phyloP scores from a whole-genome alignment of 2,888 invertebrate species.

The Drosophila birchii region DNA sequence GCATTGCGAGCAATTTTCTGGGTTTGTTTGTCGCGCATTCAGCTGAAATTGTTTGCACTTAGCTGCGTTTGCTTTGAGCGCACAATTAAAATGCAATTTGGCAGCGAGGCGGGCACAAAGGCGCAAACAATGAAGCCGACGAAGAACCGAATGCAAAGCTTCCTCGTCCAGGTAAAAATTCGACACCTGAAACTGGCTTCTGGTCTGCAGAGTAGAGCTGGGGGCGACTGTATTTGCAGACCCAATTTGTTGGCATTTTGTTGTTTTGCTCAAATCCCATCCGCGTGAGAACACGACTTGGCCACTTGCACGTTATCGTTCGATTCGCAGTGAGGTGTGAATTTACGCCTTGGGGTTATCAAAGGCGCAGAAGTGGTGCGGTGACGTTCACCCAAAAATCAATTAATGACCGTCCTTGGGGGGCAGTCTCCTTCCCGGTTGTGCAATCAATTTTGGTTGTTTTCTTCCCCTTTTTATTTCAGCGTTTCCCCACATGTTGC shows the following conservation, averaged over 20 bases:
- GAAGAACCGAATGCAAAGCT: slow-evolving; percentile 24
- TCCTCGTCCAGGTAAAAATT: slow-evolving; percentile 24
- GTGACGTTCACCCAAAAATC: slow-evolving; percentile 39
- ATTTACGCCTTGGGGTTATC: slow-evolving; percentile 2
- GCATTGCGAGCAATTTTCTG: slow-evolving; percentile 44
- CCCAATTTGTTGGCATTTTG: slow-evolving; percentile 17
- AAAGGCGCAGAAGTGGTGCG: background rate
- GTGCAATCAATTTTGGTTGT: slow-evolving; percentile 58
- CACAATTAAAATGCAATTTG: slow-evolving; percentile 78
- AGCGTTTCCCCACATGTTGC: slow-evolving; percentile 41
- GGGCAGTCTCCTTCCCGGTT: background rate
- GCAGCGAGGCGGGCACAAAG: slow-evolving; percentile 48
- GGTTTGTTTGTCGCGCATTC: slow-evolving; percentile 68
- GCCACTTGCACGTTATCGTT: slow-evolving; percentile 1
- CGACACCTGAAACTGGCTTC: slow-evolving; percentile 27
- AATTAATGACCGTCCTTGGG: slow-evolving; percentile 53
- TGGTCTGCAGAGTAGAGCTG: slow-evolving; percentile 2
- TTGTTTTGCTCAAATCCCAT: background rate
- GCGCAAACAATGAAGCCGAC: slow-evolving; percentile 42
- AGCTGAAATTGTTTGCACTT: slow-evolving; percentile 68
- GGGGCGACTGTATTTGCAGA: slow-evolving; percentile 3
- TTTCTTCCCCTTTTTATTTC: slow-evolving; percentile 42
- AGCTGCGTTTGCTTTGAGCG: slow-evolving; percentile 62
- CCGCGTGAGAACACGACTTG: slow-evolving; percentile 8
- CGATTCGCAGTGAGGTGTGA: slow-evolving; percentile 37